Evolutionary conservation across 2,113 vertebrate genomes (phyloP).

Genomic region (Aptenodytes forsteri): DNA sequence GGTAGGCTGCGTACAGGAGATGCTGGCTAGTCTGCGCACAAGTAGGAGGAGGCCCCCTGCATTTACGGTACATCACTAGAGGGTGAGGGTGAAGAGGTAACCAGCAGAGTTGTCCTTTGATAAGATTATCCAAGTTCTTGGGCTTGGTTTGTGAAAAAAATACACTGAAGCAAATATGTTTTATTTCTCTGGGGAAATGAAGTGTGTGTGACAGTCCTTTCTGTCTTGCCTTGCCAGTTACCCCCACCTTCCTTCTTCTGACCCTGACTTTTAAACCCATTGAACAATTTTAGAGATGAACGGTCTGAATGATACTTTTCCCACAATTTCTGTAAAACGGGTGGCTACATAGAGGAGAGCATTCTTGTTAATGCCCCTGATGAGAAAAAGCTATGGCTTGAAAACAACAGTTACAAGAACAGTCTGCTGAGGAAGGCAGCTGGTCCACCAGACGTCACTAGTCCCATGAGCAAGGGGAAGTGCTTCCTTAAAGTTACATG

Average conservation of each 20-base stretch:
- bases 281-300: background rate
- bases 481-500: background rate
- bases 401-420: background rate
- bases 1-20: background rate
- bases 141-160: background rate
- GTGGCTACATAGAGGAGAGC: background rate
- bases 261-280: background rate
- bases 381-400: background rate
- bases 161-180: background rate
- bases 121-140: background rate
- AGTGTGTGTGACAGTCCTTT: background rate
- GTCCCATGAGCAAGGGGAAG: background rate
- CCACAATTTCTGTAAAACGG: background rate
- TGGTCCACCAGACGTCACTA: fast-evolving
- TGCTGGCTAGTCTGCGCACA: background rate
- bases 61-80: background rate
- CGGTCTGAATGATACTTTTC: background rate
- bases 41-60: background rate
- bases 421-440: background rate
- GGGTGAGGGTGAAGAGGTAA: background rate
- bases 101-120: background rate
- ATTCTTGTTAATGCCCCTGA: background rate
- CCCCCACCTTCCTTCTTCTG: background rate
- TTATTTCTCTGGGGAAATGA: background rate
- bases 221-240: background rate